Base-by-base conservation (phyloP, 2,888 invertebrate genomes). In the Lapara coniferarum region DNA sequence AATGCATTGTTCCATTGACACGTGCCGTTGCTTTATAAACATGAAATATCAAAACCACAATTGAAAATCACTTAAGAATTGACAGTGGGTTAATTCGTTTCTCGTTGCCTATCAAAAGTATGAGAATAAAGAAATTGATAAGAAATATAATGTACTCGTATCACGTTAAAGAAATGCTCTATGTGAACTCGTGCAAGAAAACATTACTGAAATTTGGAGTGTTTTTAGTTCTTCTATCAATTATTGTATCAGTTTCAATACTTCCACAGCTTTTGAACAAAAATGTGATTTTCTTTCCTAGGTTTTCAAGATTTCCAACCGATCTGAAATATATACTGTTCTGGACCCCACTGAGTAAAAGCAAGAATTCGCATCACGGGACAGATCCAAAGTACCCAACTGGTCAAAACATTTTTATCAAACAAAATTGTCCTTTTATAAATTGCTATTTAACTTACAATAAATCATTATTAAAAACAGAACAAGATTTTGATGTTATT, bases 381-480 rank as follows among this genome's bases (percentile, higher is more conserved):
- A 73, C 73, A 68, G 71, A 76, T 0, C 66, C 71, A 6, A 77
- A 83, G 57, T 81, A 85, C 68, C 57, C 74, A 2, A 70, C 78
- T 13, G 88, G 93, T 37, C 89, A 91, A 68, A 80, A 55, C 14
- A 71, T 80, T 67, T 89, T 93, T 73, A 84, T 90, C n/a, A 77
- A 85, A 30, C 87, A 92, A 71, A 86, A 87, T 46, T 94, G 93
- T 75, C 74, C 83, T 5, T 71, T 85, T 46, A 83, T 85, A 3
- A 94, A 93, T 71, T 94, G 93, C 63, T 92, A 83, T 67, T 80
- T 94, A 37, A 87, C 90, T 0, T 89, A 90, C 57, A 82, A 91
- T 52, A 85, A 81, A 72, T 78, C 79, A 30, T 73, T 87, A 8
- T 75, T 89, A 0, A 56, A 59, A 4, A 72, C 77, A 10, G 82